phyloP scores from a whole-genome alignment of 2,888 invertebrate species.

The Protula sp. region DNA sequence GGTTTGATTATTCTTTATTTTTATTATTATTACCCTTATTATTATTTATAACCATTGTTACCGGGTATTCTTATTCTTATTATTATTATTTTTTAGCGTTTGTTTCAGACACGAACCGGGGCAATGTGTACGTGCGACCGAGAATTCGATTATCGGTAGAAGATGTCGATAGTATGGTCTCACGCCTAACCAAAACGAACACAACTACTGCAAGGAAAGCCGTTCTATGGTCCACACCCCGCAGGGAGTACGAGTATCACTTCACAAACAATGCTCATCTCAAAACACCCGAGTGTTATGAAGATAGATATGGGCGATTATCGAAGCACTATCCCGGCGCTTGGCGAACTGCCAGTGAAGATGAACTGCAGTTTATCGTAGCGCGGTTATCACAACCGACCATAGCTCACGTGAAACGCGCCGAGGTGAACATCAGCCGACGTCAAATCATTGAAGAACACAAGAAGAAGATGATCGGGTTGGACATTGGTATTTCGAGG shows the following conservation, averaged over 20 bases:
- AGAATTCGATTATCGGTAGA: too few species aligned
- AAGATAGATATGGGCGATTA: background rate
- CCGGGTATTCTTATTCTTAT: too few species aligned
- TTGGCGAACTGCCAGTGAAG: background rate
- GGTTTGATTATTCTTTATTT: too few species aligned
- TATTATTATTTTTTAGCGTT: too few species aligned
- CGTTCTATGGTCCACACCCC: conserved; percentile 1
- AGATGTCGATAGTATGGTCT: conserved; percentile 3
- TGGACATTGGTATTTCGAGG: too few species aligned
- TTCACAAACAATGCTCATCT: background rate
- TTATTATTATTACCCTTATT: too few species aligned
- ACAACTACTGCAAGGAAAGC: conserved; percentile 4
- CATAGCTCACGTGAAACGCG: background rate
- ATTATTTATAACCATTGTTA: too few species aligned
- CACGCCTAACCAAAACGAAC: background rate
- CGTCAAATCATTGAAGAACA: background rate
- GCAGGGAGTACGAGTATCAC: conserved; percentile 6
- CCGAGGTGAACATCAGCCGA: background rate
- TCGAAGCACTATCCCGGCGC: background rate
- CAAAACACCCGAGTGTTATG: background rate
- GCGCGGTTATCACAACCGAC: background rate
- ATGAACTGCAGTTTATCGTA: background rate
- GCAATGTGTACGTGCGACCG: too few species aligned
- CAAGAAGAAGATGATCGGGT: background rate
- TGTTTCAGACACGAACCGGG: too few species aligned